phyloP scores from a whole-genome alignment of 2,113 vertebrate species.

The Prietella phreatophila region DNA sequence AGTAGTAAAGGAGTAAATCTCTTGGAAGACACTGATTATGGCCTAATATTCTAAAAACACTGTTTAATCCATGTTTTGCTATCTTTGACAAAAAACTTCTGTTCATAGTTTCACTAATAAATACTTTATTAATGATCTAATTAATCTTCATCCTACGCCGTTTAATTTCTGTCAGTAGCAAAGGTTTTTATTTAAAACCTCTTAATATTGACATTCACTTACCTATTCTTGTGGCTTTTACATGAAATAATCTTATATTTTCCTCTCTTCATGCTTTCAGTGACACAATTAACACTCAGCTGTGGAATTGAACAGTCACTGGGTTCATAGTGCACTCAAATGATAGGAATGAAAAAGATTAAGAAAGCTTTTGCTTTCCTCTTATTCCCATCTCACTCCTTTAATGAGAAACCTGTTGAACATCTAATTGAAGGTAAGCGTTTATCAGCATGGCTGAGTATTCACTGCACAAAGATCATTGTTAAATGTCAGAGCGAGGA shows the following conservation, averaged over 20 bases:
- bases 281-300: background rate
- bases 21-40: background rate
- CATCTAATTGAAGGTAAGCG: background rate
- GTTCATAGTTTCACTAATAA: conserved; percentile 10
- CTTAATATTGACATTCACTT: conserved; percentile 28
- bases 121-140: conserved; percentile 15
- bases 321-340: background rate
- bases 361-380: background rate
- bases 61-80: background rate
- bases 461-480: background rate
- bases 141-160: background rate
- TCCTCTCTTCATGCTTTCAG: background rate
- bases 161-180: background rate
- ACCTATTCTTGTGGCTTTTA: background rate
- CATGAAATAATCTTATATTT: background rate
- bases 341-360: background rate
- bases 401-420: conserved; percentile 12
- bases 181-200: conserved; percentile 25
- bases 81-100: background rate
- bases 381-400: background rate
- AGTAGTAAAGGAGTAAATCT: background rate
- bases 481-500: background rate
- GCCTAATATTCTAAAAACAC: background rate
- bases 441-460: background rate
- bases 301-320: background rate